Conservation (phyloP, 2,113 vertebrate species). For the Rousettus leschenaultii region DNA sequence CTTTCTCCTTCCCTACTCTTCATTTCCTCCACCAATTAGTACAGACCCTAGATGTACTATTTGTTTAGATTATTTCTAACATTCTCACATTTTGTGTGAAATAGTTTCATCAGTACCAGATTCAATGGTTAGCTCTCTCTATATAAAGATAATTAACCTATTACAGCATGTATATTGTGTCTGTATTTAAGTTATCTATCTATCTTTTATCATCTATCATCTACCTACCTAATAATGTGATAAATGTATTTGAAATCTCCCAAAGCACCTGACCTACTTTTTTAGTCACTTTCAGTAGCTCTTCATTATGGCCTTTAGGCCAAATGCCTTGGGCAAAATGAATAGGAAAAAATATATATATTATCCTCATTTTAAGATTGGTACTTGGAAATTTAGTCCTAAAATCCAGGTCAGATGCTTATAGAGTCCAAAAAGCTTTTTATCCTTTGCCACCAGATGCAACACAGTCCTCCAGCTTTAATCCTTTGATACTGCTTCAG, state of each 20-base stretch:
- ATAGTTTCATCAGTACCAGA: background rate
- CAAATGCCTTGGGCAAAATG: slow-evolving; percentile 31
- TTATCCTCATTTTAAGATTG: background rate
- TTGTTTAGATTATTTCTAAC: background rate
- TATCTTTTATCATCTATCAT: no score
- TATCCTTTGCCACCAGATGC: background rate
- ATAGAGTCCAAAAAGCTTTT: background rate
- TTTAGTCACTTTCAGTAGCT: background rate
- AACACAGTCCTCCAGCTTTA: background rate
- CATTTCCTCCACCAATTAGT: background rate
- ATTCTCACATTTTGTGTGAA: background rate
- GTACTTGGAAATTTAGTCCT: background rate
- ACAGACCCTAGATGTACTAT: background rate
- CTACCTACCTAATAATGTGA: background rate
- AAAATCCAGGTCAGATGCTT: slow-evolving; percentile 42
- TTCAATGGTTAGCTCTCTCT: background rate
- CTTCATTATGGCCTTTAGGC: background rate
- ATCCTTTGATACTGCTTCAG: background rate
- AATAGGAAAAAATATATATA: background rate
- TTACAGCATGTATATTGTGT: background rate
- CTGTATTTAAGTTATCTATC: background rate
- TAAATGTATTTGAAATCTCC: background rate
- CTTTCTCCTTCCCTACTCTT: background rate
- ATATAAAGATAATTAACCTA: background rate
- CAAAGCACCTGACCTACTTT: slow-evolving; percentile 40